Evolutionary conservation across 2,888 invertebrate species (phyloP).

Genomic region (Oligia strigilis): DNA sequence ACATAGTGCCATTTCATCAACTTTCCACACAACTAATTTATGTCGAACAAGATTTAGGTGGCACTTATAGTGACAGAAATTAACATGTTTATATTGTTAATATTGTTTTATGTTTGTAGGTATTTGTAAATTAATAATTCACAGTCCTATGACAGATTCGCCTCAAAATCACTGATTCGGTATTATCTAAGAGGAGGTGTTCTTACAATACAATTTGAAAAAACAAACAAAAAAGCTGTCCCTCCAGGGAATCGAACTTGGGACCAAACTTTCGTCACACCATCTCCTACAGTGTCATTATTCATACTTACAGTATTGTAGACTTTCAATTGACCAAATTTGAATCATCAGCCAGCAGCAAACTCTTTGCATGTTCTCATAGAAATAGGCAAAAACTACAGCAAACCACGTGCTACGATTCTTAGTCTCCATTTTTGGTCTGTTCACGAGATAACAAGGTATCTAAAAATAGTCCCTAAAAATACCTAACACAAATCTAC

Average conservation of each 20-base stretch:
- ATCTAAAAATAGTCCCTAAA: conserved; percentile 46
- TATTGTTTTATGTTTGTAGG: background rate
- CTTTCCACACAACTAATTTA: conserved; percentile 39
- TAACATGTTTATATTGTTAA: conserved; percentile 12
- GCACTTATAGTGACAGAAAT: conserved; percentile 7
- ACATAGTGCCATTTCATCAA: conserved; percentile 42
- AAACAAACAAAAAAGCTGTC: background rate
- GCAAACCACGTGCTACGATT: background rate
- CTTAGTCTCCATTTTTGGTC: background rate
- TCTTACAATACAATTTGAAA: background rate
- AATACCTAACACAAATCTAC: conserved; percentile 49
- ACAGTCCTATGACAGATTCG: background rate
- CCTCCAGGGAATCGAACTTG: background rate
- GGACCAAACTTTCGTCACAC: no score
- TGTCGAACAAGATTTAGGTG: conserved; percentile 38
- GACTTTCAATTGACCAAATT: background rate
- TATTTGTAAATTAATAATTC: background rate
- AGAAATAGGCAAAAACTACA: no score
- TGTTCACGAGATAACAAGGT: background rate
- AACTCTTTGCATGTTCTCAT: no score
- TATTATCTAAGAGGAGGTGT: background rate
- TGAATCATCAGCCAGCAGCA: background rate
- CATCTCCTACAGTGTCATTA: no score
- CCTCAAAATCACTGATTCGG: background rate
- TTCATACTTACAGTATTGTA: background rate